phyloP scores from a whole-genome alignment of 2,888 invertebrate genomes.

The Pseudoips prasinana region DNA sequence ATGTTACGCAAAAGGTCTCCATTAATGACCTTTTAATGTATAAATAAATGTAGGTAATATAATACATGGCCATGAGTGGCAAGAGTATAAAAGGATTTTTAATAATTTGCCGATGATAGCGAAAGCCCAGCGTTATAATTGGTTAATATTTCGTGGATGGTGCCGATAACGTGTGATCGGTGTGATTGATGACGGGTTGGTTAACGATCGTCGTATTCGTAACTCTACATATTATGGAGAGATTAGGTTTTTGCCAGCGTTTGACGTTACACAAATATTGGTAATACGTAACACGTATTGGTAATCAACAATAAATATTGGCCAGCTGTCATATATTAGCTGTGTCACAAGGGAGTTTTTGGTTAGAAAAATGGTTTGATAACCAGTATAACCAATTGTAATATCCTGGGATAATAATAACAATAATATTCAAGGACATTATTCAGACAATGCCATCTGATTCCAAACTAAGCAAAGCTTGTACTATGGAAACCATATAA shows the following conservation, averaged over 20 bases:
- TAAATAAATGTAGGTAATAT: not conserved
- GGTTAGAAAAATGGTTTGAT: too few species aligned
- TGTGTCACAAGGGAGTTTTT: too few species aligned
- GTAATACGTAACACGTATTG: too few species aligned
- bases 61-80: slow-evolving; percentile 12
- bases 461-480: too few species aligned
- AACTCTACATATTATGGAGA: slow-evolving; percentile 18
- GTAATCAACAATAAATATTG: too few species aligned
- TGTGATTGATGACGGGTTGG: slow-evolving; percentile 66
- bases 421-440: too few species aligned
- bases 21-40: not conserved
- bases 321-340: too few species aligned
- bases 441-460: too few species aligned
- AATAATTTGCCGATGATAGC: slow-evolving; percentile 51
- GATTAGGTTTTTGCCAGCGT: slow-evolving; percentile 24
- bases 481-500: too few species aligned
- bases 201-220: slow-evolving; percentile 49
- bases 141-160: slow-evolving; percentile 65
- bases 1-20: too few species aligned
- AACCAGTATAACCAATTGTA: too few species aligned
- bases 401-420: too few species aligned
- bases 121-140: slow-evolving; percentile 59
- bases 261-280: slow-evolving; percentile 2
- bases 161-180: slow-evolving; percentile 74
- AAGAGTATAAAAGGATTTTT: slow-evolving; percentile 45